Evolutionary conservation across 2,797 vertebrate genomes (phyloP).

Genomic region (Oreortyx pictus): DNA sequence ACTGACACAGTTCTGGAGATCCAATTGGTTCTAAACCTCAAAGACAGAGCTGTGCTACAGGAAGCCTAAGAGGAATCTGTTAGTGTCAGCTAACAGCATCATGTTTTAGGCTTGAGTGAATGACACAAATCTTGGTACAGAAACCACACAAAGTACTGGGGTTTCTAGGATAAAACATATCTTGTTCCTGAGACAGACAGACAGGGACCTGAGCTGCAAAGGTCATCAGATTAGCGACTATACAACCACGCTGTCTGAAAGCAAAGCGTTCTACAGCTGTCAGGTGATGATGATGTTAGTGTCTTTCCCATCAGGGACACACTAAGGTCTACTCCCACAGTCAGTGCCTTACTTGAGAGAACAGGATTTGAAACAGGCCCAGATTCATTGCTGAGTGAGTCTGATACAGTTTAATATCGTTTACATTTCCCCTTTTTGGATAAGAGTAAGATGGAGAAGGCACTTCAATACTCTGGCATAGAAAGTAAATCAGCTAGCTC

Average conservation of each 20-base stretch:
- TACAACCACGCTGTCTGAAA: background rate
- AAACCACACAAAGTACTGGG: background rate
- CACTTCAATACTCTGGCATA: background rate
- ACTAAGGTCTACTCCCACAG: background rate
- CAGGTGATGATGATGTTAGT: background rate
- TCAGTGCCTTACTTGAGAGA: background rate
- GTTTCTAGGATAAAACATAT: background rate
- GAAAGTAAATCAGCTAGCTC: background rate
- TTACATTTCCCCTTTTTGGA: background rate
- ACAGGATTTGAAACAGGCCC: background rate
- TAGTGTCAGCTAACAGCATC: background rate
- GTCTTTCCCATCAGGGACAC: background rate
- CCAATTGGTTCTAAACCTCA: background rate
- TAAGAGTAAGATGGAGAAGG: background rate
- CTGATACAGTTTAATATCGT: background rate
- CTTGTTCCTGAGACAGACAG: background rate
- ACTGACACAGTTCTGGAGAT: background rate
- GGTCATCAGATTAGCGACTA: background rate
- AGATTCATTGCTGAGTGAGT: fast-evolving
- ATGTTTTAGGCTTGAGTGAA: background rate
- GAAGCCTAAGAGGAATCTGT: background rate
- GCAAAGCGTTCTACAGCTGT: background rate
- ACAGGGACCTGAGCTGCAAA: background rate
- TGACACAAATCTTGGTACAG: background rate
- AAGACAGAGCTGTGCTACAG: background rate